Conservation (phyloP, 1,140 invertebrate species). For the Archegozetes longisetosus region DNA sequence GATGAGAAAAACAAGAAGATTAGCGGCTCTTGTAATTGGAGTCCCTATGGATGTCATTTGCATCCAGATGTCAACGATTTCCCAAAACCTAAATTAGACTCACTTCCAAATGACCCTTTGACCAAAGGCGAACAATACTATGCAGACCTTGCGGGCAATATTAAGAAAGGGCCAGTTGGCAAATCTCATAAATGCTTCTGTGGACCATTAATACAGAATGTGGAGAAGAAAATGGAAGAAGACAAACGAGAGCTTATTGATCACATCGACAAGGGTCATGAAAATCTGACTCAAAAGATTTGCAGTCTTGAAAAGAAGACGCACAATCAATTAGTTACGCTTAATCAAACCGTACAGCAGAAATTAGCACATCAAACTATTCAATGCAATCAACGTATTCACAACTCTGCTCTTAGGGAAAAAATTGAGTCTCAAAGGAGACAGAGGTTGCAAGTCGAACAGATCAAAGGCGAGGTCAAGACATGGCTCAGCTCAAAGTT, state of each 20-base stretch:
- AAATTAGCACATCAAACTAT: conserved; percentile 18
- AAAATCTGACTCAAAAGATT: conserved; percentile 60
- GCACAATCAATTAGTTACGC: conserved; percentile 51
- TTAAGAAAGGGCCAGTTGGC: conserved; percentile 80
- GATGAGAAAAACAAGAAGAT: neutral
- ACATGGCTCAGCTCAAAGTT: conserved; percentile 9
- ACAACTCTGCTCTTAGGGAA: conserved; percentile 16
- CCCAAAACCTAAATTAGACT: conserved; percentile 63
- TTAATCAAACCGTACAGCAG: conserved; percentile 29
- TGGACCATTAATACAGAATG: conserved; percentile 62
- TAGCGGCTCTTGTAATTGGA: conserved; percentile 19
- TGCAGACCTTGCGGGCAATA: conserved; percentile 85
- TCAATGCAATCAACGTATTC: conserved; percentile 20
- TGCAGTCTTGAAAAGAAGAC: conserved; percentile 54
- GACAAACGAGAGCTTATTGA: conserved; percentile 69
- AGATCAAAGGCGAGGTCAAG: conserved; percentile 16
- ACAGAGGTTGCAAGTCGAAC: conserved; percentile 12
- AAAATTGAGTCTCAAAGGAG: conserved; percentile 16
- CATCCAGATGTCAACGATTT: conserved; percentile 64
- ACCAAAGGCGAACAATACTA: conserved; percentile 82
- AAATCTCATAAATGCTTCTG: conserved; percentile 69
- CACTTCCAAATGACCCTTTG: conserved; percentile 64
- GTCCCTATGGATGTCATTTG: conserved; percentile 66
- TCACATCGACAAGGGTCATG: conserved; percentile 61
- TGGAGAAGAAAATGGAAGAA: conserved; percentile 65